These are phyloP conservation scores for Tetragnatha montana DNA, from an alignment of 2,888 invertebrate species.

Conservation along the genomic window DNA sequence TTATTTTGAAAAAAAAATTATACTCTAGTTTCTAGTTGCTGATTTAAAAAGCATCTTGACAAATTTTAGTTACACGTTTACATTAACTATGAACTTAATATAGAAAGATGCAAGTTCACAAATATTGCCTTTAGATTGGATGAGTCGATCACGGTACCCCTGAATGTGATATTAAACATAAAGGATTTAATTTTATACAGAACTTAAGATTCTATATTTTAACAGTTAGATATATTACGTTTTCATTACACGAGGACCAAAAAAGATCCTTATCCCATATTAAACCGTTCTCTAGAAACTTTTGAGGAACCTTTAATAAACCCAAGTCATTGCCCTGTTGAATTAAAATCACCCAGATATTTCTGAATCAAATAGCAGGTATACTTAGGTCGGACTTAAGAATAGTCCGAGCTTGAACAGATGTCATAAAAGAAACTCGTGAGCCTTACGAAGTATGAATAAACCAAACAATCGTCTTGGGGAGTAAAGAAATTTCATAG, in stretches of 20 bases:
- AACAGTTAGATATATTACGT: not conserved
- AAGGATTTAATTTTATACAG: not conserved
- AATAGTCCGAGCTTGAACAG: not conserved
- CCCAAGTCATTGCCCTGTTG: not conserved
- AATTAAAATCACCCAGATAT: not conserved
- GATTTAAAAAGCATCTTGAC: too few relatives aligned
- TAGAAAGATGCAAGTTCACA: too few relatives aligned
- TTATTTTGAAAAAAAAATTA: too few relatives aligned
- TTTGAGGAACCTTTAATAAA: not conserved
- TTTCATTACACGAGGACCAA: too few relatives aligned
- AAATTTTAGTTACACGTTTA: too few relatives aligned
- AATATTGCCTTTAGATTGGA: too few relatives aligned
- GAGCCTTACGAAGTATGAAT: conserved; percentile 2
- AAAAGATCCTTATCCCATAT: too few relatives aligned
- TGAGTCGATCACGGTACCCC: too few relatives aligned
- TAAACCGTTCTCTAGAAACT: too few relatives aligned
- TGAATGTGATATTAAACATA: not conserved
- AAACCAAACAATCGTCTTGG: not conserved
- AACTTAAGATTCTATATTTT: not conserved
- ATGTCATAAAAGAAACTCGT: conserved; percentile 7
- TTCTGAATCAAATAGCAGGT: not conserved
- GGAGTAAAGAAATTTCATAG: not conserved
- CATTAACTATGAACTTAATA: too few relatives aligned
- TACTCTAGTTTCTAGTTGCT: too few relatives aligned
- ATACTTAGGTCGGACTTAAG: not conserved